phyloP scores from a whole-genome alignment of 2,888 invertebrate genomes.

The Lasiommata megera region DNA sequence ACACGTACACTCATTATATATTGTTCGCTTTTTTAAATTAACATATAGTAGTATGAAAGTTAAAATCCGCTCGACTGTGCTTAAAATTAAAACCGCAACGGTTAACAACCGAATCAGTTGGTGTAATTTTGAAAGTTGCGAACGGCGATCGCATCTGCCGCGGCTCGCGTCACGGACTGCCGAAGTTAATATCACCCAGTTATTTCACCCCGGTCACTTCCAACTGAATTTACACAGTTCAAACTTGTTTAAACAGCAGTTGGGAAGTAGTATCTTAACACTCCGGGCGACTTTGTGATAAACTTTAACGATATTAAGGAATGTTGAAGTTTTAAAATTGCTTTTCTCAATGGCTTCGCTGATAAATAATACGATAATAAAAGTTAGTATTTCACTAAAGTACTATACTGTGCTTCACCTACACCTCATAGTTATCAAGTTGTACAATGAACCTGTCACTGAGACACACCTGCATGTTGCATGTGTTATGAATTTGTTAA shows the following conservation, averaged over 20 bases:
- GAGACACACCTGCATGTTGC: no score
- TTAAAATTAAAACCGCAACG: neutral
- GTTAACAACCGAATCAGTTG: neutral
- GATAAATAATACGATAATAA: neutral
- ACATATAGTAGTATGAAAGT: no score
- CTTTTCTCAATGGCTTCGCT: neutral
- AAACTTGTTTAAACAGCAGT: constrained; percentile 15
- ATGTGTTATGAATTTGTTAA: no score
- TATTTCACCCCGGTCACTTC: constrained; percentile 8
- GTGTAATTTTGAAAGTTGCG: neutral
- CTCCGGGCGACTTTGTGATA: neutral
- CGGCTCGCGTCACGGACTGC: neutral
- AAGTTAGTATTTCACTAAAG: neutral
- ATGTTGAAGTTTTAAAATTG: neutral
- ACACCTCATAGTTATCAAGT: no score
- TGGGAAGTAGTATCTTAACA: constrained; percentile 2
- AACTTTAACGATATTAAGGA: constrained; percentile 7
- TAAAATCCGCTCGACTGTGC: no score
- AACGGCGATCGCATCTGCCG: neutral
- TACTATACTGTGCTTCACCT: no score
- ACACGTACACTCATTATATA: no score
- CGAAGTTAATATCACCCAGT: constrained; percentile 10
- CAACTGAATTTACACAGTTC: constrained; percentile 8
- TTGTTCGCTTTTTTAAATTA: no score
- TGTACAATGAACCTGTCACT: no score